Base-by-base conservation (phyloP, 2,888 invertebrate species). In the Scaptomyza cyrtandrae region DNA sequence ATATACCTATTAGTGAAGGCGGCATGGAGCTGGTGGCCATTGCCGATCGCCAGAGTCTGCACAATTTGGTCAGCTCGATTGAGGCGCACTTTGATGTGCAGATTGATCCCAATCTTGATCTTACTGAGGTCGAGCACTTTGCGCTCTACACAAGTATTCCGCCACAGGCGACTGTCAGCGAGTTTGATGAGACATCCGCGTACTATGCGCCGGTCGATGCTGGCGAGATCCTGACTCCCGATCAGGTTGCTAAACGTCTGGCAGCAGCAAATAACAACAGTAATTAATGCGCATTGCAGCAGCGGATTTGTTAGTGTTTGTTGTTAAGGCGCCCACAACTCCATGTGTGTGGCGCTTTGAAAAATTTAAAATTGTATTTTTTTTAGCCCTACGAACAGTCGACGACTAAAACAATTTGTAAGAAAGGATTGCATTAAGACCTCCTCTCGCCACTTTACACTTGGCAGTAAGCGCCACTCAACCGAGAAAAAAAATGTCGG, bases 51-150 rank as follows among this genome's bases (percentile, higher is more conserved):
- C 92, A 92, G 78, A 92, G 92, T 60, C 71, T 92, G 60, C 90
- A 89, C 53, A 92, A 92, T 70, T 75, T 92, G 57, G 92, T 92
- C 49, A 87, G 82, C 79, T 84, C 83, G 9, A 84, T 84, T 6
- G 92, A 92, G 69, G 92, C 92, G 3, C 90, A 92, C 58, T 92
- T 90, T 52, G 91, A 92, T 70, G 92, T 92, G 3, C 85, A 90
- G 55, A 87, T 92, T 31, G 92, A 93, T 84, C 91, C 92, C 44
- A 94, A 94, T 62, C 91, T 95, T 45, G 97, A 96, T 79, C 92
- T 97, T 33, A 97, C 97, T 0, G 97, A 97, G 79, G 97, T 97
- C 0, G 97, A 97, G 87, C 96, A 97, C 89, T 97, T 96, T 91
- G 97, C 97, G 35, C 91, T 97, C 65, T 97, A 97, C 82, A 97